Conservation (phyloP, 2,797 vertebrate genomes). For the Centropyge bicolor region DNA sequence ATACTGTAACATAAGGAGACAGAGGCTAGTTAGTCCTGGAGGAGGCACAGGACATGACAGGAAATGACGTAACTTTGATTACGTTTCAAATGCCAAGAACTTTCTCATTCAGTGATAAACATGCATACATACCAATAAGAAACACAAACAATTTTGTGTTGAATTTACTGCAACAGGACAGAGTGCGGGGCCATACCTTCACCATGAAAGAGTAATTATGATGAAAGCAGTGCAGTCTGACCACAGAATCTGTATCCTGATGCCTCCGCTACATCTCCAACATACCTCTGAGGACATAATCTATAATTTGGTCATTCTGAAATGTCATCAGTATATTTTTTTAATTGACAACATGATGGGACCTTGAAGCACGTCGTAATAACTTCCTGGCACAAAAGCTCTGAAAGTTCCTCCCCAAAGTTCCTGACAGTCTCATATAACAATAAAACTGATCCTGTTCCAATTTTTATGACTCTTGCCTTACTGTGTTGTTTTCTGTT, state of each 20-base stretch:
- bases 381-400: neutral
- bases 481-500: neutral
- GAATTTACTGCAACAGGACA: neutral
- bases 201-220: neutral
- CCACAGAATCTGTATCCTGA: neutral
- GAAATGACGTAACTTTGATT: neutral
- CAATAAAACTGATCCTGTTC: neutral
- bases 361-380: neutral
- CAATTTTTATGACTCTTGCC: neutral
- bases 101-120: neutral
- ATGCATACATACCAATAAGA: neutral
- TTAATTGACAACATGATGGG: neutral
- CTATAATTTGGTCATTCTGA: neutral
- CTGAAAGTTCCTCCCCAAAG: neutral
- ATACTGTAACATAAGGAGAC: neutral
- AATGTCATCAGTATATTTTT: neutral
- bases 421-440: neutral
- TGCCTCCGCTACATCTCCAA: neutral
- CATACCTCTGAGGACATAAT: neutral
- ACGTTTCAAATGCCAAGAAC: neutral
- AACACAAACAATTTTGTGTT: neutral
- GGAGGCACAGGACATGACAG: neutral
- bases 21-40: neutral
- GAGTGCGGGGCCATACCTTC: neutral
- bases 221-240: conserved; percentile 1